Evolutionary conservation across 2,113 vertebrate species (phyloP), one percentile per base, ranked within the genome.

Genomic region (Cisticola juncidis): DNA sequence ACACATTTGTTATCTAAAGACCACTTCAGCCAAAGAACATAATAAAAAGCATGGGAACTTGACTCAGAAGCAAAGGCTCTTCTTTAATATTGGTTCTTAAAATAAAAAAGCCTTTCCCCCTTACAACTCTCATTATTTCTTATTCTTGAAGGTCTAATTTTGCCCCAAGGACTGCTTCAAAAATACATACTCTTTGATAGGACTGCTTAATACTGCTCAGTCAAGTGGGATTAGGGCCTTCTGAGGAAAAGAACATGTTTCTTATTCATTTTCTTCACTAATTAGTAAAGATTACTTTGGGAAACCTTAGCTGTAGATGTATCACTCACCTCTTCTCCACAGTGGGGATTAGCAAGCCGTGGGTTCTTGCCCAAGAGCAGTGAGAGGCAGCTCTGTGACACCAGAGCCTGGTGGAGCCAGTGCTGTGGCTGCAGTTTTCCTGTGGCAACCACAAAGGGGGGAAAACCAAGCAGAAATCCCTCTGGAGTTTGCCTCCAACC

Each of bases 21-120:
- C 93, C 92, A 94, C 96, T 97, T 96, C 92, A 97, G 96, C 96
- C 97, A 97, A 97, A 93, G 91, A 97, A 96, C 92, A 97, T 96
- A 97, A 94, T 95, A 93, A 96, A 97, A 97, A 97, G 94, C 95
- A 97, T 97, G 96, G 96, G 96, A 97, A 97, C 96, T 97, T 96
- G 94, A 95, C 91, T 96, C 73, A 94, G 96, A 87, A 92, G 94
- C 86, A 94, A 97, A 97, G 53, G 68, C 83, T 97, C 88, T 83
- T 97, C 96, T 95, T 94, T 92, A 94, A 93, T 94, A 90, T 61
- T 87, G 74, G 84, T 95, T 96, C 95, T 94, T 92, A 94, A 97
- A 96, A 95, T 92, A 93, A 95, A 95, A 91, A 95, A 91, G 68
- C 56, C 79, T 91, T 79, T 92, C 42, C 69, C 68, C 54, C 15